A percentile compares a stretch with the other conserved stretches of the same genome.
Evolutionary conservation across 2,113 vertebrate genomes (phyloP).

Genomic region (Phaetusa simplex): DNA sequence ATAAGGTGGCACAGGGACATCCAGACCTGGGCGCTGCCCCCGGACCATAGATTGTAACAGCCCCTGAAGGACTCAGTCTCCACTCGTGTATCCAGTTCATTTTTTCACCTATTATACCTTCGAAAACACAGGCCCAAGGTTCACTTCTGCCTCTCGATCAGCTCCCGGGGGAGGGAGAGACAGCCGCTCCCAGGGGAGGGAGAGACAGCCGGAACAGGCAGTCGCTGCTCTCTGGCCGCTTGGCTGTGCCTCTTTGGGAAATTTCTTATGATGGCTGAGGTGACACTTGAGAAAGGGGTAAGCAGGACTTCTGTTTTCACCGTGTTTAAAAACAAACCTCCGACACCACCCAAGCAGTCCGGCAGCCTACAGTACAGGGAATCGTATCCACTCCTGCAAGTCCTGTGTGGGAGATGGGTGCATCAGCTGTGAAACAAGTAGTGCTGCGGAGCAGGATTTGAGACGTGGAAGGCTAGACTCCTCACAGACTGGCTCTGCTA

Average conservation of each 20-base stretch:
- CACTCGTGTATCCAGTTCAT: neutral
- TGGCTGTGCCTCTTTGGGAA: neutral
- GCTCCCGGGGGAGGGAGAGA: neutral
- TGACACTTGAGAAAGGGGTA: neutral
- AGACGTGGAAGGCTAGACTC: neutral
- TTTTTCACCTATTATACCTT: neutral
- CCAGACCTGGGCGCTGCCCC: neutral
- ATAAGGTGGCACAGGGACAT: neutral
- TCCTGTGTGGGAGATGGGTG: neutral
- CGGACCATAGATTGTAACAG: neutral
- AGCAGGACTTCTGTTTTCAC: constrained; percentile 14
- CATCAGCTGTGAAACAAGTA: neutral
- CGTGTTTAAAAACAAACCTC: neutral
- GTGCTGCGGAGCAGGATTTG: neutral
- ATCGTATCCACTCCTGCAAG: neutral
- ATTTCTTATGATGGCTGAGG: constrained; percentile 1
- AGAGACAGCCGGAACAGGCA: neutral
- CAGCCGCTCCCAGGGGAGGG: neutral
- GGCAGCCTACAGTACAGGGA: neutral
- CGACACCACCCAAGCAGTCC: neutral
- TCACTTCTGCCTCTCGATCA: neutral
- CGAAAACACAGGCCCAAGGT: neutral
- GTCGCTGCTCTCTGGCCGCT: neutral
- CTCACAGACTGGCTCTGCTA: constrained; percentile 8
- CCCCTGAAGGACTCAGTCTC: neutral